A percentile compares a stretch with the other conserved stretches of the same genome.
Conservation (phyloP, 2,888 invertebrate species). For the Callimorpha dominula region DNA sequence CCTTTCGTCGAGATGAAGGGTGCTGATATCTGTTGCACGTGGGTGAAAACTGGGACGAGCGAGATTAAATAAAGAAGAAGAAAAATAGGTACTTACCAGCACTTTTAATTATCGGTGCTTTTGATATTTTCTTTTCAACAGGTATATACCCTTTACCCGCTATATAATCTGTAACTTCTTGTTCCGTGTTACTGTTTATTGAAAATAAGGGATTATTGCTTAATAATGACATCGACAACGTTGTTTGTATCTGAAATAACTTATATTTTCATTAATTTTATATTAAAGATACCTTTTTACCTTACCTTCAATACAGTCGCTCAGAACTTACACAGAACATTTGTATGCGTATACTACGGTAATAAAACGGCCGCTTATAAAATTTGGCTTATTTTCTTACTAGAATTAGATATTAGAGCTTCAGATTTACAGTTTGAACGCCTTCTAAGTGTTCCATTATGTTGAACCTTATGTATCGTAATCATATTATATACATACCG, state of each 20-base stretch:
- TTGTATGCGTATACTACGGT: not conserved
- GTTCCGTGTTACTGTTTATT: conserved; percentile 57
- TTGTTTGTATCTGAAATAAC: conserved; percentile 53
- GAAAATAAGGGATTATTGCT: conserved; percentile 53
- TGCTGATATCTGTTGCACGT: too few relatives aligned
- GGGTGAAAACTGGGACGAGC: too few relatives aligned
- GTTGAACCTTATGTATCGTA: not conserved
- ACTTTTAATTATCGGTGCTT: conserved; percentile 60
- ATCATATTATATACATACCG: conserved; percentile 47
- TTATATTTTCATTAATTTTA: not conserved
- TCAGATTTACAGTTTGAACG: not conserved
- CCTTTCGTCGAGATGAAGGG: too few relatives aligned
- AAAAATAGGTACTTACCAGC: conserved; percentile 59
- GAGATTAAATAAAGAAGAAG: not conserved
- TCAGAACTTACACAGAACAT: too few relatives aligned
- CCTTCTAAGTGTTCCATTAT: not conserved
- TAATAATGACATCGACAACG: conserved; percentile 54
- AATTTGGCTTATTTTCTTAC: not conserved
- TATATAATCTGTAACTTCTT: conserved; percentile 67
- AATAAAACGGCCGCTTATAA: not conserved
- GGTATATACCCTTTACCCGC: conserved; percentile 70
- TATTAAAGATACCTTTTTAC: not conserved
- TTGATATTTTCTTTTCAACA: conserved; percentile 67
- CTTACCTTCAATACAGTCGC: not conserved
- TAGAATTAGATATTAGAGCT: not conserved